Percentiles rank a stretch among this genome's conserved stretches.
Evolutionary conservation across 2,888 invertebrate genomes (phyloP).

Genomic region (Carterocephalus palaemon): DNA sequence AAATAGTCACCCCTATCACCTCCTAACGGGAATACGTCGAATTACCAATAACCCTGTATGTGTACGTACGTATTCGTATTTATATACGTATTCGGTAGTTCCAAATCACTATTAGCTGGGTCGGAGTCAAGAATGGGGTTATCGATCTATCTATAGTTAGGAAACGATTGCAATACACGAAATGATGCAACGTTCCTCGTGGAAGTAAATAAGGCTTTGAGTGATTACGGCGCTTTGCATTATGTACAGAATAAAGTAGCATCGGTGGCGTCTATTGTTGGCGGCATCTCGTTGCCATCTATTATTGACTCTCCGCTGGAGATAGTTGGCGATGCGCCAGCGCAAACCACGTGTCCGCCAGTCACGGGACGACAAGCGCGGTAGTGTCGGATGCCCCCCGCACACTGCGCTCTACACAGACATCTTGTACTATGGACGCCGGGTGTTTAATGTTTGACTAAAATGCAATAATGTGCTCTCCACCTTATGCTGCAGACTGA

Average conservation of each 20-base stretch:
- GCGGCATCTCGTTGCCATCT: slow-evolving; percentile 76
- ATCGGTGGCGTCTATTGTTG: slow-evolving; percentile 72
- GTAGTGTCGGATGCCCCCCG: slow-evolving; percentile 43
- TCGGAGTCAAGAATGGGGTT: slow-evolving; percentile 6
- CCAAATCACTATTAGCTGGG: too few species aligned
- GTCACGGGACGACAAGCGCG: slow-evolving; percentile 69
- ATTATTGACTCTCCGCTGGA: slow-evolving; percentile 79
- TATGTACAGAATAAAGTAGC: slow-evolving; percentile 24
- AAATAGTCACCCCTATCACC: too few species aligned
- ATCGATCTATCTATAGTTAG: not conserved
- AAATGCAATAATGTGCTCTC: slow-evolving; percentile 7
- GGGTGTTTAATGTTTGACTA: not conserved
- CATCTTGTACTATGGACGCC: slow-evolving; percentile 2
- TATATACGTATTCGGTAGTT: too few species aligned
- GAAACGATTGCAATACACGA: not conserved
- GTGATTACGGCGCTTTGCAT: slow-evolving; percentile 6
- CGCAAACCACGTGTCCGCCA: slow-evolving; percentile 68
- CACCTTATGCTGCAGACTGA: slow-evolving; percentile 1
- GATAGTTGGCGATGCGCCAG: slow-evolving; percentile 74
- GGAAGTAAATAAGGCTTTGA: slow-evolving; percentile 17
- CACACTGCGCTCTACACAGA: slow-evolving; percentile 35
- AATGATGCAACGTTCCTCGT: slow-evolving; percentile 3
- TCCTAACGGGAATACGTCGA: too few species aligned
- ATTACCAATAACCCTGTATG: too few species aligned
- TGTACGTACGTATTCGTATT: too few species aligned